Percentiles rank a stretch among this genome's conserved stretches.
Conservation (phyloP, 2,113 vertebrate genomes). For the Apteryx owenii region DNA sequence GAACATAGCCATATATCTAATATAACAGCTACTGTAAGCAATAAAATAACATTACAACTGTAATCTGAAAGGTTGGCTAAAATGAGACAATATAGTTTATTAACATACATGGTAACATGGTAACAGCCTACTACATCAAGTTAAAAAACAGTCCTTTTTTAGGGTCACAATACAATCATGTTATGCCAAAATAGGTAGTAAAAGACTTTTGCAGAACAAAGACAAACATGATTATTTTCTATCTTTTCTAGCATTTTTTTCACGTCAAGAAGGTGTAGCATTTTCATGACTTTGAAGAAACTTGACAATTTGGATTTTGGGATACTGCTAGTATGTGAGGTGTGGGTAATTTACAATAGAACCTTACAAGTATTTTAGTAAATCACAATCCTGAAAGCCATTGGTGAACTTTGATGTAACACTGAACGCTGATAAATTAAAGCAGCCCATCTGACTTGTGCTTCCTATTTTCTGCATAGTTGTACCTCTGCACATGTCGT, state of each 20-base stretch:
- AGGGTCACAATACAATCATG: not conserved
- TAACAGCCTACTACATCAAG: not conserved
- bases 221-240: not conserved
- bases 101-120: not conserved
- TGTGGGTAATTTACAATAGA: not conserved
- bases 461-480: not conserved
- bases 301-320: not conserved
- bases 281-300: not conserved
- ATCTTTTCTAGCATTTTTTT: not conserved
- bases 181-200: not conserved
- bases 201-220: not conserved
- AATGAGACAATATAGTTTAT: not conserved
- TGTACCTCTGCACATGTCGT: not conserved
- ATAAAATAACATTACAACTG: not conserved
- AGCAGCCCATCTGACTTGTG: not conserved
- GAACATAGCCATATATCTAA: not conserved
- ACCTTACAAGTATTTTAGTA: not conserved
- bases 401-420: not conserved
- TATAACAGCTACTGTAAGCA: not conserved
- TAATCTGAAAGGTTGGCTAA: not conserved
- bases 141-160: not conserved
- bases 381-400: not conserved
- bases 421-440: not conserved
- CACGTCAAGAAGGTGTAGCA: not conserved
- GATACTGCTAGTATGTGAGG: not conserved